Base-by-base conservation (phyloP, 2,113 vertebrate species). In the Alligator sinensis region DNA sequence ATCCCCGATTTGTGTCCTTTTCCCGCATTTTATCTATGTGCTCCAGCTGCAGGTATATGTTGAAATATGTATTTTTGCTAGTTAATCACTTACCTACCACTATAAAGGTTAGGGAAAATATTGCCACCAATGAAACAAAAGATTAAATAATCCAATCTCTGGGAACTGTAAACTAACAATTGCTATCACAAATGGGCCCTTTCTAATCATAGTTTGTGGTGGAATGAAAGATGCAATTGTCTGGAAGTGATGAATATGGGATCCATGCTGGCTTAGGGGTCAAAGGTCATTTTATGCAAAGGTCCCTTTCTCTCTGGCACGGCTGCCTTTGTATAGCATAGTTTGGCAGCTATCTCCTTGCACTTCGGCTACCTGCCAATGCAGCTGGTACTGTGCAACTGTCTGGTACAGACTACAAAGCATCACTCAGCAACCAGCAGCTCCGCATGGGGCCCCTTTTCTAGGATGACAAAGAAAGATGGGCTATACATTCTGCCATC, bases 141-240 rank as follows among this genome's bases (percentile, higher is more conserved):
- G 96, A 95, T 38, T 84, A 96, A 97, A 94, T 96, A 94, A 96
- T 97, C 93, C 89, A 87, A 61, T 96, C 93, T 96, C 97, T 98
- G 97, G 97, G 97, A 98, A 98, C 87, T 93, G 91, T 94, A 97
- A 97, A 97, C 97, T 96, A 96, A 97, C 97, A 96, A 96, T 95
- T 93, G 93, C 88, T 62, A 96, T 93, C 96, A 97, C 97, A 97
- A 97, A 97, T 57, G 60, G 94, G 77, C 94, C 97, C 97, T 97
- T 97, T 98, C 97, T 98, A 96, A 98, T 97, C 97, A 97, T 97
- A 97, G 97, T 98, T 97, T 98, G 98, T 98, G 97, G 94, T 97
- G 97, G 98, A 98, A 99, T 99, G 98, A 99, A 99, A 98, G 98
- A 98, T 98, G 98, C 98, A 98, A 98, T 99, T 99, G 98, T 99